Conservation (phyloP, 1,140 invertebrate species). For the Lepidurus packardi region DNA sequence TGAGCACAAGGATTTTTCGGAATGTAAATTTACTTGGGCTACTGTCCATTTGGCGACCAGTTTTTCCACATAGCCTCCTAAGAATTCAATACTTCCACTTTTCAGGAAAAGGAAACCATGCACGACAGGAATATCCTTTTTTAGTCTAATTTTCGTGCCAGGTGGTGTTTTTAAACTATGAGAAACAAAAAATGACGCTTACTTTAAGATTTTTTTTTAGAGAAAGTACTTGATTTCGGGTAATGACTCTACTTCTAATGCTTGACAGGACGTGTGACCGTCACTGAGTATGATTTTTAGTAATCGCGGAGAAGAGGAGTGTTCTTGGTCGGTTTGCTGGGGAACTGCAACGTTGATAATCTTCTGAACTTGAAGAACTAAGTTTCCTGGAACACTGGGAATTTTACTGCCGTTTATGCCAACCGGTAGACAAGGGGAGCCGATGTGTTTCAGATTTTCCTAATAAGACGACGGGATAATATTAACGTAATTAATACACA, state of each 20-base stretch:
- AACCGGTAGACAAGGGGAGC: slow-evolving; percentile 23
- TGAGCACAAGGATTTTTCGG: neutral
- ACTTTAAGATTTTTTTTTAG: slow-evolving; percentile 26
- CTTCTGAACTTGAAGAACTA: slow-evolving; percentile 81
- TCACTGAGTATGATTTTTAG: slow-evolving; percentile 77
- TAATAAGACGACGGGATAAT: neutral
- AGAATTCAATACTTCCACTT: slow-evolving; percentile 57
- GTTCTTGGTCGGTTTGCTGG: slow-evolving; percentile 82
- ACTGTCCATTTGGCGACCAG: slow-evolving; percentile 86
- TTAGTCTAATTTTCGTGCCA: slow-evolving; percentile 62
- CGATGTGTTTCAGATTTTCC: slow-evolving; percentile 27
- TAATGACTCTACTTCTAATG: slow-evolving; percentile 64
- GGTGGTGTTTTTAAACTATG: slow-evolving; percentile 62
- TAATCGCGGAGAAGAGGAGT: slow-evolving; percentile 64
- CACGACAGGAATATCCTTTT: slow-evolving; percentile 51
- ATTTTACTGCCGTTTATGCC: slow-evolving; percentile 28
- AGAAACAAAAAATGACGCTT: slow-evolving; percentile 32
- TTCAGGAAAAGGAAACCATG: slow-evolving; percentile 67
- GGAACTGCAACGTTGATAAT: slow-evolving; percentile 79
- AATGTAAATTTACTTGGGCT: slow-evolving; percentile 54
- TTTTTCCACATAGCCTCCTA: slow-evolving; percentile 73
- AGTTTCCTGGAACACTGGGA: slow-evolving; percentile 52
- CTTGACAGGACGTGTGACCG: slow-evolving; percentile 69
- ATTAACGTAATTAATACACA: neutral
- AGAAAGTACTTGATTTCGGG: slow-evolving; percentile 53